Base-by-base conservation (phyloP, 1,140 invertebrate species). In the Cydia amplana region DNA sequence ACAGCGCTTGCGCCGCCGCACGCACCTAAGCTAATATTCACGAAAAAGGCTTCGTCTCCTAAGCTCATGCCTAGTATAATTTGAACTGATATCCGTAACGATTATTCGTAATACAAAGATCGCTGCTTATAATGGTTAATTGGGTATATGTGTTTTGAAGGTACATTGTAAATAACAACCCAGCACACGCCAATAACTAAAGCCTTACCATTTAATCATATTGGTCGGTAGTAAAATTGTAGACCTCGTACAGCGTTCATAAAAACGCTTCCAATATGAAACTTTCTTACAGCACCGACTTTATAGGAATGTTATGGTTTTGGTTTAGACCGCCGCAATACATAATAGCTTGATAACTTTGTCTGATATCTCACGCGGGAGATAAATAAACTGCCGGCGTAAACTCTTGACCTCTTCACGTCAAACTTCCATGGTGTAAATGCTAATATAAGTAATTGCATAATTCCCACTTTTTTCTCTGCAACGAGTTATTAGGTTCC, bases 1-100 rank as follows among this genome's bases (percentile, higher is more conserved):
- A 89, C 89, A 83, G 77, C 82, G 36, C 14, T 74, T 79, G 76
- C 79, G 78, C 55, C 77, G 78, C 79, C 81, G 80, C 87, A 89
- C 86, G 85, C 55, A 60, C 55, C 55, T 60, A 60, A 5, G 7
- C 55, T 23, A n/a, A n/a, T n/a, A 60, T 60, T 60, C 55, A 23
- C 18, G n/a, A 60, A 23, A 60, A 60, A 60, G 1, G 20, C 12
- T 4, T 60, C n/a, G 16, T 12, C 20, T 55, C n/a, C 0, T 55
- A 10, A 23, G 2, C 18, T 9, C 55, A 60, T 60, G 4, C n/a
- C 55, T 60, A 60, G 55, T 60, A 60, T 60, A 60, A 23, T n/a
- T 60, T 60, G 55, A 60, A n/a, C 55, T 23, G 18, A 18, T 4
- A 60, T 23, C 10, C n/a, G 18, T n/a, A 51, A 51, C 20, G 0